Conservation (phyloP, 2,113 vertebrate genomes). For the Macroglossus sobrinus region DNA sequence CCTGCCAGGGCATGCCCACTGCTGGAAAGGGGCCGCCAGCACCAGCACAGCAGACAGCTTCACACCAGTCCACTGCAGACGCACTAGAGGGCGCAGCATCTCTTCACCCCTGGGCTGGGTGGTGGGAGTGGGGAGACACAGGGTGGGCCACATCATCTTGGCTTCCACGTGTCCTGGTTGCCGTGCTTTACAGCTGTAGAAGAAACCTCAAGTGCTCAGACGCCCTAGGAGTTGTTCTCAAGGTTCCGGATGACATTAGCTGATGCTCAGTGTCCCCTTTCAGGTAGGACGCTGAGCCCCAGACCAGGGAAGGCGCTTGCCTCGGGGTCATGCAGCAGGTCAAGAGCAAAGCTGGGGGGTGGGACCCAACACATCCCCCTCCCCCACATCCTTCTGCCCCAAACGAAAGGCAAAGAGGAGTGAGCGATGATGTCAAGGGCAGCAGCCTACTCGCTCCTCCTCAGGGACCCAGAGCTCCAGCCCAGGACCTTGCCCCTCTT, state of each 20-base stretch:
- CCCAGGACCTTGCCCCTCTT: background rate
- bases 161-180: background rate
- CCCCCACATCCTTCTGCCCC: no score
- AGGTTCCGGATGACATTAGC: background rate
- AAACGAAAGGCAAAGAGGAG: no score
- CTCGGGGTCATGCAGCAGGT: background rate
- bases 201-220: background rate
- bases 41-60: background rate
- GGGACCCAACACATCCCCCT: background rate
- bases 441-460: no score
- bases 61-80: fast-evolving
- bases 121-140: fast-evolving
- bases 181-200: no score
- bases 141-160: background rate
- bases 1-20: background rate
- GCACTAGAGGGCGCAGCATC: background rate
- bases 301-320: background rate
- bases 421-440: no score
- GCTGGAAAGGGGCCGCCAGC: background rate
- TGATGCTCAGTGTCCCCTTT: no score
- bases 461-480: background rate
- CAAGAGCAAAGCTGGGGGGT: background rate
- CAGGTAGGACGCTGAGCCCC: background rate
- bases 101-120: fast-evolving
- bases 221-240: background rate